A percentile compares a stretch with the other conserved stretches of the same genome.
Evolutionary conservation across 2,888 invertebrate species (phyloP).

Genomic region (Dyspetes luteomarginatus): DNA sequence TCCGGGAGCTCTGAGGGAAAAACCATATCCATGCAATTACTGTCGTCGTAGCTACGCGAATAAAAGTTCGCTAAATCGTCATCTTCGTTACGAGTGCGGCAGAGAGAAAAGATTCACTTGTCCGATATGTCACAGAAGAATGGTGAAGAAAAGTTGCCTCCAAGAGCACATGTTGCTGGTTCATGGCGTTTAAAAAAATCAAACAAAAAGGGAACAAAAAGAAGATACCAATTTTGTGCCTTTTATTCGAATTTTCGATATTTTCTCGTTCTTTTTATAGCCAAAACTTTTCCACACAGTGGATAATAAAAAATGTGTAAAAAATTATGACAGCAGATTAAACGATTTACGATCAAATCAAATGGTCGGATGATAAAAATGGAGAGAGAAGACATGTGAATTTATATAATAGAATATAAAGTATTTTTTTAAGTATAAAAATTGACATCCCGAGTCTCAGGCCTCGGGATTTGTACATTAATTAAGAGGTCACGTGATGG

Average conservation of each 20-base stretch:
- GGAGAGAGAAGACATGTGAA: too few species aligned
- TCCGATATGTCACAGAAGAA: slow-evolving; percentile 71
- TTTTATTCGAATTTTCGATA: slow-evolving; percentile 17
- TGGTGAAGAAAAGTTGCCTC: slow-evolving; percentile 68
- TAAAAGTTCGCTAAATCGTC: slow-evolving; percentile 79
- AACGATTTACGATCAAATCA: slow-evolving; percentile 10
- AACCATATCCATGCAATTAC: slow-evolving; percentile 69
- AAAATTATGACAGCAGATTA: slow-evolving; percentile 10
- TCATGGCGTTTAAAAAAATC: slow-evolving; percentile 61
- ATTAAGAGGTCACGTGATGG: slow-evolving; percentile 25
- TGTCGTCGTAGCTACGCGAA: slow-evolving; percentile 78
- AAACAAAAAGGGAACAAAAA: slow-evolving; percentile 9
- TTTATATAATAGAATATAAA: slow-evolving; percentile 2
- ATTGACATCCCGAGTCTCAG: slow-evolving; percentile 36
- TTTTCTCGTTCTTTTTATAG: slow-evolving; percentile 5
- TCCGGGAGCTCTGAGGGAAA: slow-evolving; percentile 56
- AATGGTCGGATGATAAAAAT: neutral
- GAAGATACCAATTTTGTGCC: slow-evolving; percentile 25
- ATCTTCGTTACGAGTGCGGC: slow-evolving; percentile 74
- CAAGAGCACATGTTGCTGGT: slow-evolving; percentile 69
- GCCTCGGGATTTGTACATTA: slow-evolving; percentile 59
- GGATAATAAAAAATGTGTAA: neutral
- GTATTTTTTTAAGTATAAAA: slow-evolving; percentile 1
- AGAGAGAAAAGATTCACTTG: slow-evolving; percentile 72
- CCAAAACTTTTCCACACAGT: slow-evolving; percentile 11